Evolutionary conservation across 2,888 invertebrate genomes (phyloP).

Genomic region (Ophioninae sp.): DNA sequence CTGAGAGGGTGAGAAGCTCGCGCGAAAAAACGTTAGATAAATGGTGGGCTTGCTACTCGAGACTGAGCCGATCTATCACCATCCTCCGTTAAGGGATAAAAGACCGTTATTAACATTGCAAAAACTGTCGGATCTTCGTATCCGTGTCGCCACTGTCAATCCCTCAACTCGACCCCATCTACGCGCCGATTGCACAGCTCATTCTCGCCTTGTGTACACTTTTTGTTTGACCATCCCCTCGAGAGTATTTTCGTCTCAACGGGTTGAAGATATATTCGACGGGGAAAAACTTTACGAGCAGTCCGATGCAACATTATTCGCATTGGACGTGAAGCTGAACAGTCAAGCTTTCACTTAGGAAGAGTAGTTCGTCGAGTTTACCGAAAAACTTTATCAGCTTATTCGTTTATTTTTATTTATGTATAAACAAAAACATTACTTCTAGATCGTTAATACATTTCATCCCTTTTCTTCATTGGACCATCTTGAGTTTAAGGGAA

Average conservation of each 20-base stretch:
- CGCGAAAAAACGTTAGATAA: slow-evolving; percentile 78
- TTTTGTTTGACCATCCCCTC: slow-evolving; percentile 18
- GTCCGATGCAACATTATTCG: background rate
- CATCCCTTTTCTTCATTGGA: no score
- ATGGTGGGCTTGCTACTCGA: slow-evolving; percentile 76
- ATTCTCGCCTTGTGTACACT: slow-evolving; percentile 8
- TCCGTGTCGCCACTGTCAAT: slow-evolving; percentile 36
- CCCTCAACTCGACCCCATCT: slow-evolving; percentile 28
- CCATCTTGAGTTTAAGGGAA: no score
- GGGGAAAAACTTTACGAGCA: background rate
- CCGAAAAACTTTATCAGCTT: no score
- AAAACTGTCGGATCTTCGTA: slow-evolving; percentile 75
- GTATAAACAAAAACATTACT: no score
- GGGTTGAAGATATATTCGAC: background rate
- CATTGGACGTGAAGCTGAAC: background rate
- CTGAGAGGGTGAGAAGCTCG: slow-evolving; percentile 73
- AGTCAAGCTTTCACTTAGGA: no score
- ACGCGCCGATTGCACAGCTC: background rate
- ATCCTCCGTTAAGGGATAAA: slow-evolving; percentile 65
- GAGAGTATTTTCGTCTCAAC: background rate
- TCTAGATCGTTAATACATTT: no score
- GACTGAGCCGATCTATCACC: slow-evolving; percentile 79
- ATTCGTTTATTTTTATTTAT: no score
- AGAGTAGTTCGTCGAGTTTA: no score
- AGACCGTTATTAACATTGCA: slow-evolving; percentile 79